Evolutionary conservation across 2,113 vertebrate species (phyloP), one percentile per base, ranked within the genome.

Genomic region (Oreochromis tanganicae): DNA sequence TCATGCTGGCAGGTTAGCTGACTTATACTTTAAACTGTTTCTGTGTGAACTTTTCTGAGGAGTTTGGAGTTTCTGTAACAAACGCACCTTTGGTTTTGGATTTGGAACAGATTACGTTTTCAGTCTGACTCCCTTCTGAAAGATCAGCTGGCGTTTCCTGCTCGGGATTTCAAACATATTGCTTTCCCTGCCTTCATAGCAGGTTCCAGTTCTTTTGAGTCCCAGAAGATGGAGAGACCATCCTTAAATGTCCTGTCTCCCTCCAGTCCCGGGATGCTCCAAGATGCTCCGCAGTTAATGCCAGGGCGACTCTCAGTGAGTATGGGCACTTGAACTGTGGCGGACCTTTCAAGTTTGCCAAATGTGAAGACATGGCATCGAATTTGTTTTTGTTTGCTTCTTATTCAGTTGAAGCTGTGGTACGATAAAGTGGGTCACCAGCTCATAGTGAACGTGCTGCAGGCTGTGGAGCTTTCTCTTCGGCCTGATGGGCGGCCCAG

Each of bases 201-300:
- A 99, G 98, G 98, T 97, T 99, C 98, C 89, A 99, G 98, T 97
- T 98, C 99, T 93, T 99, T 99, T 96, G 99, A 99, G 96, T 99
- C 98, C 95, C 99, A 99, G 97, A 99, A 99, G 96, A 98, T 99
- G 98, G 98, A 99, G 94, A 96, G 98, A 85, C 98, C 98, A 73
- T 98, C 98, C 89, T 98, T 99, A 97, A 98, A 98, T 94, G 97
- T 99, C 95, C 97, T 98, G 95, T 99, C 98, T 96, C 98, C 99
- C 4, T 98, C 98, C 84, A 99, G 98, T 93, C 98, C 98, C 73
- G 97, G 98, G 96, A 97, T 97, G 87, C 97, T 98, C 63, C 97
- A 97, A 93, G 98, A 99, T 83, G 97, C 97, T 83, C 98, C 98
- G 9, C 99, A 99, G 93, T 96, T 98, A 61, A 96, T 99, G 93